Evolutionary conservation across 2,797 vertebrate species (phyloP).

Genomic region (Sebastes dallii): DNA sequence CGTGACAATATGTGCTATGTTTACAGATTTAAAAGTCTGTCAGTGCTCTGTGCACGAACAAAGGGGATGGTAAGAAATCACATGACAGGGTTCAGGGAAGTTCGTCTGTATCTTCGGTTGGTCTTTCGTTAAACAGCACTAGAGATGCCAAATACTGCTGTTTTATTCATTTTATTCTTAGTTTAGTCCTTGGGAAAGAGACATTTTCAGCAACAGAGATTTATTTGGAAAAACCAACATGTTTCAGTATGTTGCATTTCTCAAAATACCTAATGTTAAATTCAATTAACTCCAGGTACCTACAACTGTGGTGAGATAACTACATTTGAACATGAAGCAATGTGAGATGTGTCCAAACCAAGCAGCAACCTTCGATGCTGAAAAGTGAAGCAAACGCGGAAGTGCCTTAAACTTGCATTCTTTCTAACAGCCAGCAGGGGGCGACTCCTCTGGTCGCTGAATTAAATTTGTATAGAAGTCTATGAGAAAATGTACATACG

Average conservation of each 20-base stretch:
- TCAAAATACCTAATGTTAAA: neutral
- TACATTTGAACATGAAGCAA: neutral
- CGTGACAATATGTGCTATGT: constrained; percentile 24
- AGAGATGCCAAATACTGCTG: neutral
- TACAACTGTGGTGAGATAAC: neutral
- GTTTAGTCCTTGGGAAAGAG: neutral
- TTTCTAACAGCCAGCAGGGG: too few species aligned
- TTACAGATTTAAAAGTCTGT: constrained; percentile 19
- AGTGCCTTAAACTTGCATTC: too few species aligned
- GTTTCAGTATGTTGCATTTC: neutral
- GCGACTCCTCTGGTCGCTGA: too few species aligned
- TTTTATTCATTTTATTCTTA: neutral
- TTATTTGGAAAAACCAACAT: neutral
- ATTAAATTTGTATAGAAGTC: too few species aligned
- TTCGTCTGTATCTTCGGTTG: neutral
- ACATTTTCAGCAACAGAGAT: neutral
- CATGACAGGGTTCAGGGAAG: neutral
- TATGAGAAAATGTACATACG: too few species aligned
- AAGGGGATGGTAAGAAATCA: neutral
- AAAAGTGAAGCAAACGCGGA: too few species aligned
- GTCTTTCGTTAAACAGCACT: too few species aligned
- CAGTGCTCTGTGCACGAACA: neutral
- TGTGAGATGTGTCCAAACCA: neutral
- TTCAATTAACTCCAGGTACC: neutral
- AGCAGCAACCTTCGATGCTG: too few species aligned